phyloP scores from a whole-genome alignment of 1,140 invertebrate genomes.

The Zaprionus nigranus region DNA sequence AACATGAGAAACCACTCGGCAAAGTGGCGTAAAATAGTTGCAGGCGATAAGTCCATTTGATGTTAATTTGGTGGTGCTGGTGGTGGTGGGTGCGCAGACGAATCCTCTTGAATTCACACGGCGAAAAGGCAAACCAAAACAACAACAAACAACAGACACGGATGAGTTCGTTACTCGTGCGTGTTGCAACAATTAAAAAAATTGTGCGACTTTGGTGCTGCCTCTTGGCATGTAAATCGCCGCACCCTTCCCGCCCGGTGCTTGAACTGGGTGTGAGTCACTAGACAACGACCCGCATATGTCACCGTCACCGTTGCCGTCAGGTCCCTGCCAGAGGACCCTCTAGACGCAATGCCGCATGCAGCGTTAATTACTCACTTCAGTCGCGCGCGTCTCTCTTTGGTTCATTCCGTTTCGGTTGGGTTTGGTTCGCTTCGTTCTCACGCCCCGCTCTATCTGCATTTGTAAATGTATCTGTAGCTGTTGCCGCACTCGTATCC shows the following conservation, averaged over 20 bases:
- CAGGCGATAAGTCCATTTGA: slow-evolving; percentile 80
- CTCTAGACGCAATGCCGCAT: slow-evolving; percentile 71
- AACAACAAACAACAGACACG: slow-evolving; percentile 64
- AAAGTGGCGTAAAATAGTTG: slow-evolving; percentile 81
- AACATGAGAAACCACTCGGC: slow-evolving; percentile 80
- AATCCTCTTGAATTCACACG: slow-evolving; percentile 68
- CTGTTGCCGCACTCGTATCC: slow-evolving; percentile 33
- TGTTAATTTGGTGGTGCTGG: slow-evolving; percentile 70
- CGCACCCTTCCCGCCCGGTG: slow-evolving; percentile 67
- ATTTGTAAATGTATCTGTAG: slow-evolving; percentile 55
- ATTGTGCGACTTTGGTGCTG: slow-evolving; percentile 40
- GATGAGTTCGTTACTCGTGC: slow-evolving; percentile 52
- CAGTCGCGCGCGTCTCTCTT: slow-evolving; percentile 43
- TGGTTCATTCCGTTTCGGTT: slow-evolving; percentile 1
- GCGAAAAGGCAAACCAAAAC: slow-evolving; percentile 75
- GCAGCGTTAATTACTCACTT: slow-evolving; percentile 81
- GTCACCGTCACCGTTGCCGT: slow-evolving; percentile 65
- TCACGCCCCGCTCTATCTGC: slow-evolving; percentile 69
- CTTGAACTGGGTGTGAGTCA: slow-evolving; percentile 31
- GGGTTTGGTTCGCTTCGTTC: slow-evolving; percentile 42
- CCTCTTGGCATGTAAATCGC: slow-evolving; percentile 67
- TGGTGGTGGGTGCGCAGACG: slow-evolving; percentile 48
- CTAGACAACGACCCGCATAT: slow-evolving; percentile 74
- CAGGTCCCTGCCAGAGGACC: slow-evolving; percentile 49
- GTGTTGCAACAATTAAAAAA: slow-evolving; percentile 80